Conservation (phyloP, 2,888 invertebrate genomes). For the Zygothrica quintamaculata region DNA sequence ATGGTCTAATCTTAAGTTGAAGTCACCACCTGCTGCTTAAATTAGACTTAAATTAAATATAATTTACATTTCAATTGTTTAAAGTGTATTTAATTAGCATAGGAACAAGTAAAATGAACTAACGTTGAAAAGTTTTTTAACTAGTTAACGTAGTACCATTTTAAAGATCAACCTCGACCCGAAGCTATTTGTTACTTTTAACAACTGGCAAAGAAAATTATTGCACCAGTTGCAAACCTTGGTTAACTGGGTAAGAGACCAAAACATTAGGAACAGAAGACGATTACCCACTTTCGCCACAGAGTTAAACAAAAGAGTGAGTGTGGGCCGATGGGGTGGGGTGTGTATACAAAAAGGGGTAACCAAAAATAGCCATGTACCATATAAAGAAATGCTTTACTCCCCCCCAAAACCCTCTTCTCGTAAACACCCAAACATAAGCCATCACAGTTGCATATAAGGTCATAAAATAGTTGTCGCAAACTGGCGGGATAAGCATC, state of each 20-base stretch:
- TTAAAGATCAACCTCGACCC: conserved; percentile 40
- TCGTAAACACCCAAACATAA: too few relatives aligned
- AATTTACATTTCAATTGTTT: too few relatives aligned
- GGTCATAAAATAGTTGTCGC: conserved; percentile 80
- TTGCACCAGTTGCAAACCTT: conserved; percentile 51
- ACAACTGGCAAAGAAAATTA: conserved; percentile 48
- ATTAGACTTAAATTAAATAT: too few relatives aligned
- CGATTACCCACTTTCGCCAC: conserved; percentile 58
- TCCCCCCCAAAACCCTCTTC: conserved; percentile 6
- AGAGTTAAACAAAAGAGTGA: too few relatives aligned
- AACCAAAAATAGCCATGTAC: conserved; percentile 70
- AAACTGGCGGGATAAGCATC: conserved; percentile 75
- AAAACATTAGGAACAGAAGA: conserved; percentile 4
- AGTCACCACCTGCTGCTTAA: too few relatives aligned
- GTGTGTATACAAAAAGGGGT: conserved; percentile 55
- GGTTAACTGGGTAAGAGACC: conserved; percentile 47
- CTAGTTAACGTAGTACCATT: too few relatives aligned
- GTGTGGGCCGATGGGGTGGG: too few relatives aligned
- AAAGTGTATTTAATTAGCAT: conserved; percentile 39
- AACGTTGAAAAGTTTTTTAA: conserved; percentile 19
- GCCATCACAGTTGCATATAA: conserved; percentile 48
- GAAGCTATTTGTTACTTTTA: conserved; percentile 68
- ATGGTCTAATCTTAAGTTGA: too few relatives aligned
- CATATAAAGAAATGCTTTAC: conserved; percentile 54
- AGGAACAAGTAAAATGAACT: conserved; percentile 1